A percentile compares a stretch with the other conserved stretches of the same genome.
Conservation (phyloP, 2,113 vertebrate genomes). For the Scomber colias region DNA sequence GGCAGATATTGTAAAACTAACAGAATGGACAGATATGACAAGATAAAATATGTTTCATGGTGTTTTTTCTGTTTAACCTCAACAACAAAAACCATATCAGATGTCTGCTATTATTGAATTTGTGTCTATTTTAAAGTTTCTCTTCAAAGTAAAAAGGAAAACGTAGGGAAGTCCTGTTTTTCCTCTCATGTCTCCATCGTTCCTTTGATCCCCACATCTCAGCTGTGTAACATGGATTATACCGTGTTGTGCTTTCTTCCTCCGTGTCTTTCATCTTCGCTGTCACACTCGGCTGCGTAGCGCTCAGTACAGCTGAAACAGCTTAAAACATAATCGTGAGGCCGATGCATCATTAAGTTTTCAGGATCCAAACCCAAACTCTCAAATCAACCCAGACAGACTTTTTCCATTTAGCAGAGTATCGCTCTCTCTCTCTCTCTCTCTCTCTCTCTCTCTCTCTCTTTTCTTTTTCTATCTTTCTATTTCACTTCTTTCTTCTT, state of each 20-base stretch:
- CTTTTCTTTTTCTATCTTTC: not conserved
- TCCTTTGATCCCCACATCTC: slow-evolving; percentile 62
- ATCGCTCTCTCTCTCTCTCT: not conserved
- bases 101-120: not conserved
- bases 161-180: slow-evolving; percentile 8
- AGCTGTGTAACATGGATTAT: slow-evolving; percentile 48
- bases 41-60: too few relatives aligned
- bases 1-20: too few relatives aligned
- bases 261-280: slow-evolving; percentile 53
- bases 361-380: not conserved
- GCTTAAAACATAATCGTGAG: slow-evolving; percentile 24
- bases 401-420: slow-evolving; percentile 1
- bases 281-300: slow-evolving; percentile 28
- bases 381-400: slow-evolving; percentile 18
- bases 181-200: slow-evolving; percentile 2
- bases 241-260: slow-evolving; percentile 33
- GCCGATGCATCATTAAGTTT: slow-evolving; percentile 15
- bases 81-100: not conserved
- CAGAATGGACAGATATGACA: too few relatives aligned
- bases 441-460: too few relatives aligned
- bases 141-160: slow-evolving; percentile 1
- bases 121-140: slow-evolving; percentile 8
- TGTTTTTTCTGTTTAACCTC: too few relatives aligned
- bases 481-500: not conserved
- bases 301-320: slow-evolving; percentile 26